Base-by-base conservation (phyloP, 2,888 invertebrate species). In the Hipparchia semele region DNA sequence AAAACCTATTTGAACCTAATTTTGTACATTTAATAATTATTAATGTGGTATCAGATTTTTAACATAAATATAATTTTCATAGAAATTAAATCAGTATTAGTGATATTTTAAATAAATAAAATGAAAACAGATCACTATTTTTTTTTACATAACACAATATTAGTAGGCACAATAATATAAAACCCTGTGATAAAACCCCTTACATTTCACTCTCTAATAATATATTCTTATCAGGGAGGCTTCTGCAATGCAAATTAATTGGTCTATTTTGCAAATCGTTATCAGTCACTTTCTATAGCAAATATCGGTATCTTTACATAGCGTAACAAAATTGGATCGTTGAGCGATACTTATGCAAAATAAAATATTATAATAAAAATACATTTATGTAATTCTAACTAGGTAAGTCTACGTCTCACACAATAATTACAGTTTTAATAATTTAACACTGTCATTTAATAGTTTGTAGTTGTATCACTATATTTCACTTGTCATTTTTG, bases 361-460 rank as follows among this genome's bases (percentile, higher is more conserved):
- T 81, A 82, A 65, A 76, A 72, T 73, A 68, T 7, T 23, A 58
- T 80, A 80, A 80, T 77, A 80, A 80, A 83, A 83, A 83, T 82
- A 85, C 82, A 81, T 82, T 80, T 80, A 83, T 6, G 58, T 58
- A 23, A 80, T 75, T 77, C 80, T 81, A 81, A 76, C 83, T 85
- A 87, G 76, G 78, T 81, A 81, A 84, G 78, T 82, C 86, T 88
- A 88, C 80, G 77, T 80, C 77, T 85, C 82, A 82, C 83, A 86
- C 83, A 80, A 76, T 83, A 80, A 82, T 83, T 84, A 83, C 79
- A 82, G 78, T 79, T 79, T 77, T 80, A 74, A 76, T 81, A 77
- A 70, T 70, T 73, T 78, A 80, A 82, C 81, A 84, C 79, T 79
- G 77, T 84, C 84, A 84, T 81, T 84, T 81, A 79, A 80, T 79